Base-by-base conservation (phyloP, 2,888 invertebrate genomes). In the Drosophila falleni region DNA sequence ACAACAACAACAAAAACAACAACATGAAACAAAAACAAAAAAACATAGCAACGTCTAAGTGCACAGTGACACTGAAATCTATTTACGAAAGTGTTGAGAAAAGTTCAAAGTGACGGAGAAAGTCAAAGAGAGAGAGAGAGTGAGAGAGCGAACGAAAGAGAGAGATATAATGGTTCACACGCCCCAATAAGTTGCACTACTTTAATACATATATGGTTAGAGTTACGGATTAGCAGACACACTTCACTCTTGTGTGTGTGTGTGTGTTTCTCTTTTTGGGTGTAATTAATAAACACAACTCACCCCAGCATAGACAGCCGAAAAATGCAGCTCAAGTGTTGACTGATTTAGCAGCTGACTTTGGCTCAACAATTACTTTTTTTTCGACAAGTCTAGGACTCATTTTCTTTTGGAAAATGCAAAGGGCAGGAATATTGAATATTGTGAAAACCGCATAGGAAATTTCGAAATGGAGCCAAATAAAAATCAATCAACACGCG, bases 401-500 rank as follows among this genome's bases (percentile, higher is more conserved):
- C 16, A 49, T 54, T 62, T 47, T 44, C 49, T 62, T 62, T 69
- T 62, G 67, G 35, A 35, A 35, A 15, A n/a, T 39, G 26, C n/a
- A 5, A 39, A 39, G 41, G 16, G 54, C 50, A 50, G 13, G 50
- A 23, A 63, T 54, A 65, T 56, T 58, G 50, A 23, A 63, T 54
- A 65, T 56, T 58, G 50, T 53, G 50, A 50, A 68, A 60, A 79
- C 79, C 80, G 74, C 87, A 85, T 50, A 54, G 56, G 55, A 49
- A 59, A 51, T 63, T 70, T 59, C 41, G 65, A 41, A 49, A 33
- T 58, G 59, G 42, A 69, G 71, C 46, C 56, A 74, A 85, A 84
- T 84, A 84, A 88, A 82, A 84, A 88, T 84, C 84, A 86, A 84
- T 84, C 84, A 88, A 84, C 84, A 83, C 89, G 75, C 67, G 71